These are phyloP conservation scores for Diachasma alloeum DNA, from an alignment of 1,140 invertebrate genomes.

Conservation along the genomic window DNA sequence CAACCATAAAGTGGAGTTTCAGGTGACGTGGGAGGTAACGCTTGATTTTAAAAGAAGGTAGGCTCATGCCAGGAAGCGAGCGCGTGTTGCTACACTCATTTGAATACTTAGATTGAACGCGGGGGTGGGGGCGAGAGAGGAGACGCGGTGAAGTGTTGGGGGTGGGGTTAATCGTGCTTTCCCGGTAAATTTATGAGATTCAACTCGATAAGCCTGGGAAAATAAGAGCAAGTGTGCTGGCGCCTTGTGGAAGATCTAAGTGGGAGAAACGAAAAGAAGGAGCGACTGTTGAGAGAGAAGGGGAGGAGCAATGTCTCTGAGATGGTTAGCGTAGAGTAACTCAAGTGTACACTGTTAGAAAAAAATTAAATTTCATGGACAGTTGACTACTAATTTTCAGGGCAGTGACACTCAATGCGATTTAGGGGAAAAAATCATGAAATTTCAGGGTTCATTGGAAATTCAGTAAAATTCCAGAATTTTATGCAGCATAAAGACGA, in stretches of 20 bases:
- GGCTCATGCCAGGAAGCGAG: constrained; percentile 25
- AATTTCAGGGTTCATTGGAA: not conserved
- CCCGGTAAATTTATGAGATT: constrained; percentile 63
- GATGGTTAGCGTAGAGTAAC: not conserved
- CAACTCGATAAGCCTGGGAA: constrained; percentile 57
- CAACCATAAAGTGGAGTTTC: not conserved
- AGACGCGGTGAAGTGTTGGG: not conserved
- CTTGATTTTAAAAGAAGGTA: constrained; percentile 51
- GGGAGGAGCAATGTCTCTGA: constrained; percentile 1
- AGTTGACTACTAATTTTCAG: no score
- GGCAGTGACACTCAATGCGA: no score
- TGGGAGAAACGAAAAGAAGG: constrained; percentile 3
- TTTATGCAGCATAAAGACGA: no score
- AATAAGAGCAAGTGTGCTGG: constrained; percentile 42
- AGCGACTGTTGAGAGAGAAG: not conserved
- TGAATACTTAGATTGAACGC: constrained; percentile 66
- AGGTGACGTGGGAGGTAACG: not conserved
- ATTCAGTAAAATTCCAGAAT: no score
- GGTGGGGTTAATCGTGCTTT: constrained; percentile 62
- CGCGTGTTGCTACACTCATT: constrained; percentile 56
- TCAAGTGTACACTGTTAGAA: no score
- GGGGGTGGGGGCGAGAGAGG: constrained; percentile 1
- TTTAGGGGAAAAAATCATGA: no score
- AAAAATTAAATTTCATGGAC: no score
- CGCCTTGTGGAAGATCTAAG: not conserved